Base-by-base conservation (phyloP, 53 echinoderm and acorn worm genomes). In the Patiria pectinifera region DNA sequence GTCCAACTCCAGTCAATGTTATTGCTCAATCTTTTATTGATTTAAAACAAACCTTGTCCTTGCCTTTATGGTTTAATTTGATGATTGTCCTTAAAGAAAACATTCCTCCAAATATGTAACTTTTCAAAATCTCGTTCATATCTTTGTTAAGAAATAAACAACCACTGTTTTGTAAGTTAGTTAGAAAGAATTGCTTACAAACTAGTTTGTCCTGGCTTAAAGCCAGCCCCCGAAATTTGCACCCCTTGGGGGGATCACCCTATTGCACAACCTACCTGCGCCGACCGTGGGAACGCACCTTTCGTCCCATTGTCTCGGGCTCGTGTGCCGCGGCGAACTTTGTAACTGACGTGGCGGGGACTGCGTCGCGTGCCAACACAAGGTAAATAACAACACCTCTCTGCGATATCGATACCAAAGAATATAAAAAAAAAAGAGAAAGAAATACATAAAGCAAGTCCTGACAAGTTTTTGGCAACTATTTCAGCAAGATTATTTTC, bases 311-410 rank as follows among this genome's bases (percentile, higher is more conserved):
- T 46, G 45, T 53, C 71, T 71, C 19, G 19, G 22, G 74, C 59
- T 59, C 76, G 87, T 60, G 26, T 18, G 79, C 87, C 53, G 48
- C 77, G 79, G 78, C 62, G 89, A 89, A 89, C 89, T 89, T 89
- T 78, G 63, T 24, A 45, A 78, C 23, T 59, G 22, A 18, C 80
- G 48, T 4, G 48, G 46, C 48, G 18, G 1, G 80, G 23, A 22
- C 86, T 45, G n/a, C 86, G 89, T 89, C 89, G 89, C 89, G 89
- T 89, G 89, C 89, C 89, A 62, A 71, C 58, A 25, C 49, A n/a
- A 74, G 59, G 59, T 77, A 78, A 62, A 89, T 21, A 78, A 76
- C 48, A 77, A 77, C 62, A 66, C 25, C 21, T 23, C 45, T 76
- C 4, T 12, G 44, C 21, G 77, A 76, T 43, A 76, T 43, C 18